Evolutionary conservation across 2,113 vertebrate species (phyloP), one percentile per base, ranked within the genome.

Genomic region (Zosterops borbonicus): DNA sequence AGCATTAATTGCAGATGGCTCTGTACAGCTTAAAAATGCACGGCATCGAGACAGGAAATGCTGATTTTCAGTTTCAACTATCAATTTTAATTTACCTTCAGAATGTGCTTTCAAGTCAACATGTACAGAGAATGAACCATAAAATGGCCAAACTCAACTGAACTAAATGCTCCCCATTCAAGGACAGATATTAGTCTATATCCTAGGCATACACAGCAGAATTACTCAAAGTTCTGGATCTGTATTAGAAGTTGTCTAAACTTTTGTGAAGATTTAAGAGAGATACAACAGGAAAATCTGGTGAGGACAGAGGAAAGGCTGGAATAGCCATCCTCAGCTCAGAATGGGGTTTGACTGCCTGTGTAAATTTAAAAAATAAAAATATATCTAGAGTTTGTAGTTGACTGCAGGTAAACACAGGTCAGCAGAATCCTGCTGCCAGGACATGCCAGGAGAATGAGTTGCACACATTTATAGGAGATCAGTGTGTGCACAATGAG

Each of bases 1-100:
- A 89, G 44, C 39, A 89, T 82, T 96, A 96, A 95, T 85, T 94
- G 90, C 73, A 84, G 84, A 67, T 70, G 87, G 90, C 64, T 84
- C 71, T 85, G 59, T 29, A 78, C 35, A 65, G 85, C 62, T 94
- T 90, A 75, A 94, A 90, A 90, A 85, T 75, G 79, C 83, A 95
- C 6, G 2, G 10, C 50, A 71, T 42, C 11, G 5, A 49, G 81
- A 74, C 21, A 82, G 77, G 77, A 90, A 94, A 85, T 55, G 87
- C 44, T 93, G 47, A 68, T 65, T 93, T 88, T 84, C 64, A 71
- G 89, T 91, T 83, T 29, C 87, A 93, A 27, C 93, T 83, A 86
- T 67, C 68, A 77, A 52, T 90, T 94, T 90, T 59, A 70, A 91
- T 92, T 89, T 84, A 52, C 53, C n/a, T 81, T 78, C 73, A 67